Evolutionary conservation across 1,140 invertebrate genomes (phyloP), one percentile per base, ranked within the genome.

Genomic region (Acromyrmex heyeri): DNA sequence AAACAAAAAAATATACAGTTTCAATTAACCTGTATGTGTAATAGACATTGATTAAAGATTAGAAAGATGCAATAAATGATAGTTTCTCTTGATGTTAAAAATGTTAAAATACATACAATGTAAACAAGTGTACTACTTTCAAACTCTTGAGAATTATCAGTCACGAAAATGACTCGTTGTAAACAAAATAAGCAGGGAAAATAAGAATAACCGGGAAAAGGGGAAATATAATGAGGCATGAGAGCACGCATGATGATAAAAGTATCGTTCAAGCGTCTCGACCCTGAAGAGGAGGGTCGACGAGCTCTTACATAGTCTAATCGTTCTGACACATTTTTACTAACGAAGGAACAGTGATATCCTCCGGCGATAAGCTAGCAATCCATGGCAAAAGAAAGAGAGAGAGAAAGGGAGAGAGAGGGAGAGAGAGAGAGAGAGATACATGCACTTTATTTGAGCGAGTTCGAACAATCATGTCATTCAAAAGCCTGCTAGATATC

Each of bases 321-420:
- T 82, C 78, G 34, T 14, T 72, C 65, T 73, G 67, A 73, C 79
- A 82, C 67, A 73, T 82, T 82, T 82, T 72, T 73, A 59, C 5
- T 1, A 16, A 72, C 18, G 44, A 62, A 55, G 2, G 21, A 81
- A 38, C 75, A 10, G n/a, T 27, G 73, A 85, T 53, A 78, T 55
- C 7, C n/a, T 24, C 14, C 8, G 24, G 16, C 34, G 30, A 57
- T 55, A 27, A 55, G 38, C 34, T 38, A 18, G 1, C 27, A 44
- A 50, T 62, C 21, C 6, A 16, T 3, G n/a, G 7, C 7, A 14
- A 77, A 3, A 57, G 34, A 86, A 5, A 44, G 10, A 77, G 8
- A 34, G 0, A 34, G 30, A 6, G 6, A 34, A 6, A 65, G 1
- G 21, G 34, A 57, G 34, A 86, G 2, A 53, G 57, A 85, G 8